These are phyloP conservation scores for Rhabdomys pumilio DNA, from an alignment of 2,797 vertebrate species.

Conservation along the genomic window DNA sequence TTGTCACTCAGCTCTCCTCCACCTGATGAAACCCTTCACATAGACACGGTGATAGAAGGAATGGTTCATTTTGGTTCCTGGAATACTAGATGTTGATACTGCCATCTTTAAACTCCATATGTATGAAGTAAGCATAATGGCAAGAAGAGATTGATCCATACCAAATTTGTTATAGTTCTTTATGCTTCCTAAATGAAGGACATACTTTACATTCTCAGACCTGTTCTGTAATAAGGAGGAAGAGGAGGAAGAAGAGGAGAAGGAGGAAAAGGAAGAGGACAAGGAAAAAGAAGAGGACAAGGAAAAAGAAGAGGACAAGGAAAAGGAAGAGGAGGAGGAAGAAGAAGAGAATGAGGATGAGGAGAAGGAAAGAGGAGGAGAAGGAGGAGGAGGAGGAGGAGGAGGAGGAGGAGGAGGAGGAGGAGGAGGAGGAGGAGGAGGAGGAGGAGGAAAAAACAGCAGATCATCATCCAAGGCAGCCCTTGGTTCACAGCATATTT, in stretches of 20 bases:
- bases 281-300: too few species aligned
- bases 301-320: too few species aligned
- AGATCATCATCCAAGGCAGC: neutral
- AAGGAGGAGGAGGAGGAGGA: too few species aligned
- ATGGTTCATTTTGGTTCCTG: neutral
- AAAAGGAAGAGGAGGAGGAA: too few species aligned
- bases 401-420: too few species aligned
- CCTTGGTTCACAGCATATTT: neutral
- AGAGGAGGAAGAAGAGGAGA: neutral
- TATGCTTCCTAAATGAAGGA: neutral
- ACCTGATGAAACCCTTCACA: neutral
- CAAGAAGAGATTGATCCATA: neutral
- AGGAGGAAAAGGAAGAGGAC: too few species aligned
- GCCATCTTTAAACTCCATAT: neutral
- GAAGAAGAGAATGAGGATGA: too few species aligned
- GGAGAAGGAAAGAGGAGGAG: too few species aligned
- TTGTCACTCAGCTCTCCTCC: neutral
- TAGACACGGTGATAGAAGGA: neutral
- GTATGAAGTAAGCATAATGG: neutral
- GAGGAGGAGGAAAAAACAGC: too few species aligned
- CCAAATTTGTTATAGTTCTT: neutral
- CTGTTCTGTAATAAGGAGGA: neutral
- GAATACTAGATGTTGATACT: neutral
- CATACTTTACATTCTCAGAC: neutral
- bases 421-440: too few species aligned